A percentile compares a stretch with the other conserved stretches of the same genome.
These are phyloP conservation scores for Stegana nigrithorax DNA, from an alignment of 2,888 invertebrate genomes.

Conservation along the genomic window DNA sequence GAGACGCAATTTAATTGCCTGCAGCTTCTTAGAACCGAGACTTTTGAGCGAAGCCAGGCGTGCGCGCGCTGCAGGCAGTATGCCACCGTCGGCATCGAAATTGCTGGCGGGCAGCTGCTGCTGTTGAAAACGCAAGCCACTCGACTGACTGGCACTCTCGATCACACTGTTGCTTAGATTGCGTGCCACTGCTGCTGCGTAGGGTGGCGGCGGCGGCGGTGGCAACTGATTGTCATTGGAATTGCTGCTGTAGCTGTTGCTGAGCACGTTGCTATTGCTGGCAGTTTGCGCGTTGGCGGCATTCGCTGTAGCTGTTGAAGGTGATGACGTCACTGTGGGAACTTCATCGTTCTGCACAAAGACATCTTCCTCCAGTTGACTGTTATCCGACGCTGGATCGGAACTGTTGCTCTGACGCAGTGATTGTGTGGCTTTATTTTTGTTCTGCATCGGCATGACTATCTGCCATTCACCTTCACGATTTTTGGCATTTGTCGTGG, in stretches of 20 bases:
- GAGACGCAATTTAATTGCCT: conserved; percentile 74
- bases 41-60: conserved; percentile 76
- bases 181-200: conserved; percentile 46
- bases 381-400: conserved; percentile 63
- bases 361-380: conserved; percentile 62
- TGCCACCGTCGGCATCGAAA: conserved; percentile 47
- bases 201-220: conserved; percentile 50
- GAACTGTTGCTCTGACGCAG: conserved; percentile 58
- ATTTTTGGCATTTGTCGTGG: conserved; percentile 44
- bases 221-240: conserved; percentile 14
- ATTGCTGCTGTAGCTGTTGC: neutral
- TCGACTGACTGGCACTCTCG: conserved; percentile 21
- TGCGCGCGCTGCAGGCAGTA: conserved; percentile 70
- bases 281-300: neutral
- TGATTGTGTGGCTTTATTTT: conserved; percentile 25
- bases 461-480: conserved; percentile 67
- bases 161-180: conserved; percentile 25
- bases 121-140: conserved; percentile 46
- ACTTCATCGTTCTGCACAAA: conserved; percentile 53
- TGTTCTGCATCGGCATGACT: conserved; percentile 63
- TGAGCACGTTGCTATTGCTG: neutral
- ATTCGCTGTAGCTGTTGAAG: conserved; percentile 1
- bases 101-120: conserved; percentile 45
- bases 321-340: conserved; percentile 28
- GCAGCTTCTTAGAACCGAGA: conserved; percentile 77